phyloP scores from a whole-genome alignment of 2,888 invertebrate species.

The Trissolcus brochymenae region DNA sequence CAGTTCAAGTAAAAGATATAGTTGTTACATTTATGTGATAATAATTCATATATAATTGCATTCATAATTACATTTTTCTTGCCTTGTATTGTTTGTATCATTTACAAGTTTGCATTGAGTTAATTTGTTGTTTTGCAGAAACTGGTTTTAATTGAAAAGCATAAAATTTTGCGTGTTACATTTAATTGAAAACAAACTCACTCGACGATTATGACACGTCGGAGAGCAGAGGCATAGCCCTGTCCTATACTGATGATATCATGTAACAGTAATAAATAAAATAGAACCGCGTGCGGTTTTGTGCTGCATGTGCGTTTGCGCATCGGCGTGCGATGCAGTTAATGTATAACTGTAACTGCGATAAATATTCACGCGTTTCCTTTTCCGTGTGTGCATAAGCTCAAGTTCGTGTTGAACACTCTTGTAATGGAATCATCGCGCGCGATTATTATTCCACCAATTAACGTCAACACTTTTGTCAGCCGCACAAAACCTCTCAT shows the following conservation, averaged over 20 bases:
- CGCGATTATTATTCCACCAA: slow-evolving; percentile 6
- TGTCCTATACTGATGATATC: slow-evolving; percentile 37
- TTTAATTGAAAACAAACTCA: slow-evolving; percentile 10
- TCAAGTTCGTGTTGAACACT: slow-evolving; percentile 18
- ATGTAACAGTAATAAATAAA: slow-evolving; percentile 42
- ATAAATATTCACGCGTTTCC: slow-evolving; percentile 43
- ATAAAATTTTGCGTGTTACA: slow-evolving; percentile 12
- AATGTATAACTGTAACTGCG: slow-evolving; percentile 43
- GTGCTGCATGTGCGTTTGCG: slow-evolving; percentile 17
- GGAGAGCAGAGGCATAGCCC: slow-evolving; percentile 21
- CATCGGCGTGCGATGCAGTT: slow-evolving; percentile 36
- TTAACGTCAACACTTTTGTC: slow-evolving; percentile 6
- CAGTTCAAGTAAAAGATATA: no score
- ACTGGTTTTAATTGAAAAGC: no score
- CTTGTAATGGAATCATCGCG: slow-evolving; percentile 16
- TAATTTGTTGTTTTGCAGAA: no score
- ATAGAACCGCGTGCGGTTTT: slow-evolving; percentile 23
- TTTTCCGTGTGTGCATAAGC: slow-evolving; percentile 35
- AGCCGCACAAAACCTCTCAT: background rate
- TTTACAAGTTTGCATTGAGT: no score
- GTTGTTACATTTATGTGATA: no score
- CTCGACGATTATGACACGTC: slow-evolving; percentile 29
- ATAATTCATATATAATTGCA: no score
- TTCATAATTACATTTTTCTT: no score
- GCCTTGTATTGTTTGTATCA: no score